phyloP scores from a whole-genome alignment of 2,888 invertebrate genomes.

The Stratiomys singularior region DNA sequence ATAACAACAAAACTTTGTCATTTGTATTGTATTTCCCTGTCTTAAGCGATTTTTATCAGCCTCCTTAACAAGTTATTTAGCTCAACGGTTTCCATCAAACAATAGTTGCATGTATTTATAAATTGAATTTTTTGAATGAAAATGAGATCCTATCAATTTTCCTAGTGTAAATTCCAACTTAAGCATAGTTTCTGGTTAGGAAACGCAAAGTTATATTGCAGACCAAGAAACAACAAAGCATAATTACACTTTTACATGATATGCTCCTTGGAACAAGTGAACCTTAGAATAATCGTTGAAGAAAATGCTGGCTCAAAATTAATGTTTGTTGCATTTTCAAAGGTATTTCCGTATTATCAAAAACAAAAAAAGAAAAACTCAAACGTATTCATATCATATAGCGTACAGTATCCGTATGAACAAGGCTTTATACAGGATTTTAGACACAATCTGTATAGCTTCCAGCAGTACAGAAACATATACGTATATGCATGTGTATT shows the following conservation, averaged over 20 bases:
- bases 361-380: too few relatives aligned
- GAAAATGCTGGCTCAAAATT: not conserved
- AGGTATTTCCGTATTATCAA: not conserved
- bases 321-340: not conserved
- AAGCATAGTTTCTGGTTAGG: too few relatives aligned
- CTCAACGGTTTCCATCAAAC: not conserved
- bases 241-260: too few relatives aligned
- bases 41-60: too few relatives aligned
- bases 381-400: not conserved
- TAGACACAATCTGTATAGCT: not conserved
- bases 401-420: not conserved
- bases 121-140: not conserved
- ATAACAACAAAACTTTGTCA: too few relatives aligned
- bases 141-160: not conserved
- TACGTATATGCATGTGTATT: conserved; percentile 50
- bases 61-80: not conserved
- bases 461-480: not conserved
- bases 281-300: not conserved
- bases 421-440: not conserved
- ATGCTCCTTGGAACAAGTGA: too few relatives aligned
- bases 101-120: not conserved
- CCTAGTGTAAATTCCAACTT: not conserved
- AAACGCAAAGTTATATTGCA: too few relatives aligned
- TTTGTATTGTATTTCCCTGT: too few relatives aligned
- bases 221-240: too few relatives aligned